Conservation (phyloP, 2,888 invertebrate genomes). For the Morpho deidamia region DNA sequence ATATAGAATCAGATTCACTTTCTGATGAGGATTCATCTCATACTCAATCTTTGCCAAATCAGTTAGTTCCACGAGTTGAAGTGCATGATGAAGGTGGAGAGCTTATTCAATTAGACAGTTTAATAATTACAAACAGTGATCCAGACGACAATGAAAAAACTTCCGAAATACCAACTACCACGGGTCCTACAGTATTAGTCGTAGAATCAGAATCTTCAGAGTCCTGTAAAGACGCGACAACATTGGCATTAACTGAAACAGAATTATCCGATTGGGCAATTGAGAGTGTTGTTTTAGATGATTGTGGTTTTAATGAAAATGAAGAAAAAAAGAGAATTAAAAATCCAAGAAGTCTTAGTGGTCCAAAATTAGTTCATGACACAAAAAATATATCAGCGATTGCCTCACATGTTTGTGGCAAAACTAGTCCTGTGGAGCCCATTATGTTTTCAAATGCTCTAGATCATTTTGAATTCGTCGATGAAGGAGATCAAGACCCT, state of each 20-base stretch:
- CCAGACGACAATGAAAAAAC: conserved; percentile 45
- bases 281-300: conserved; percentile 87
- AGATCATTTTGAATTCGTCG: conserved; percentile 91
- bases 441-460: conserved; percentile 76
- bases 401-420: conserved; percentile 64
- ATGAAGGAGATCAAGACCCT: conserved; percentile 90
- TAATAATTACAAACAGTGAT: conserved; percentile 65
- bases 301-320: conserved; percentile 76
- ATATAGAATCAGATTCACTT: conserved; percentile 77
- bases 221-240: conserved; percentile 84
- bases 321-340: conserved; percentile 49
- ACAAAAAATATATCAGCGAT: conserved; percentile 60
- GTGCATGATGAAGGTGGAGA: conserved; percentile 85
- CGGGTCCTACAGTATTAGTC: conserved; percentile 63
- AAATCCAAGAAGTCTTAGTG: conserved; percentile 54
- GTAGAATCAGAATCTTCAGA: conserved; percentile 77
- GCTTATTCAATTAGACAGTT: conserved; percentile 79
- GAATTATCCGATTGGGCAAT: conserved; percentile 94
- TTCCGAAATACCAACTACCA: conserved; percentile 49
- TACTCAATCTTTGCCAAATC: conserved; percentile 55
- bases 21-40: conserved; percentile 60
- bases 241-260: conserved; percentile 88
- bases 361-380: conserved; percentile 56
- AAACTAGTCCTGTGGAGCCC: conserved; percentile 45
- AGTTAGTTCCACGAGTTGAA: conserved; percentile 83